Evolutionary conservation across 2,888 invertebrate species (phyloP).

Genomic region (Baccha elongata): DNA sequence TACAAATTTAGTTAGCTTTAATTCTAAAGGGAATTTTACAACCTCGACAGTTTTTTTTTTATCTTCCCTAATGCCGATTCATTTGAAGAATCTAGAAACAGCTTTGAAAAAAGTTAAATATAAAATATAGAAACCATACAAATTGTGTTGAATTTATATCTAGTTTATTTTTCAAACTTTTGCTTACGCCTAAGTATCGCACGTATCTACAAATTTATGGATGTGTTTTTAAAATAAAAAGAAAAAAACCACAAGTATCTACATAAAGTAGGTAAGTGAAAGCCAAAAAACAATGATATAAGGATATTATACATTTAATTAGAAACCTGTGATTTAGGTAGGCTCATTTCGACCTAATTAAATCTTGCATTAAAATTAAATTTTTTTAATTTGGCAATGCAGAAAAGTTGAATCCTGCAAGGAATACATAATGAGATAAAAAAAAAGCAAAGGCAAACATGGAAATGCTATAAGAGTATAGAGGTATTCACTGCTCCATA

Average conservation of each 20-base stretch:
- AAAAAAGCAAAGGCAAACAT: neutral
- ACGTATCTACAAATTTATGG: conserved; percentile 20
- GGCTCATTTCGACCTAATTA: conserved; percentile 58
- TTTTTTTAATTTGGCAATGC: conserved; percentile 56
- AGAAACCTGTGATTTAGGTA: conserved; percentile 45
- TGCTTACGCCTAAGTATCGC: no score
- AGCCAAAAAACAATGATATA: conserved; percentile 63
- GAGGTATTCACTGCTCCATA: neutral
- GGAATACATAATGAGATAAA: neutral
- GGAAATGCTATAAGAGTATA: no score
- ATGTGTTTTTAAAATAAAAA: conserved; percentile 13
- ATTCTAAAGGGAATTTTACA: conserved; percentile 62
- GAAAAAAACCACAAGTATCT: neutral
- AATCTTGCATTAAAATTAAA: conserved; percentile 62
- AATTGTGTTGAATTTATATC: conserved; percentile 19
- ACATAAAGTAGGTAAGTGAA: conserved; percentile 17
- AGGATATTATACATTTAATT: conserved; percentile 72
- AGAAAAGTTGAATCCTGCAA: conserved; percentile 18
- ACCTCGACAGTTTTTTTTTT: conserved; percentile 13
- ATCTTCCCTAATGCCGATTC: conserved; percentile 16
- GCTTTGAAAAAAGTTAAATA: conserved; percentile 45
- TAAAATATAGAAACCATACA: neutral
- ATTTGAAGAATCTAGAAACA: conserved; percentile 60
- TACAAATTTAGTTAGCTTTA: conserved; percentile 71
- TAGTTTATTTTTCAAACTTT: conserved; percentile 40